phyloP scores from a whole-genome alignment of 2,113 vertebrate genomes.

The Copsychus sechellarum region DNA sequence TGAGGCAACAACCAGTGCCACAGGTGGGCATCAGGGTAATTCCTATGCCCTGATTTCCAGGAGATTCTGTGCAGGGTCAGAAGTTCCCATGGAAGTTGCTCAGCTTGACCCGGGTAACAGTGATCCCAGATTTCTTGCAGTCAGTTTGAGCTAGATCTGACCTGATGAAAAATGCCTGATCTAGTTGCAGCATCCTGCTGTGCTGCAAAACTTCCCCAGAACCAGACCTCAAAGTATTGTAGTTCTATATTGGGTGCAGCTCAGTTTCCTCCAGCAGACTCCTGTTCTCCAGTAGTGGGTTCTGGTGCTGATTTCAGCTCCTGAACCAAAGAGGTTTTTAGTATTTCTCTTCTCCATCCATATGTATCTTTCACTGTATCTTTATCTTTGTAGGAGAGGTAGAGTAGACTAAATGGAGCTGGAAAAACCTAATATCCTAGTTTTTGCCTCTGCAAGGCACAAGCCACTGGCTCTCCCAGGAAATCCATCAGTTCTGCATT shows the following conservation, averaged over 20 bases:
- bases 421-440: not conserved
- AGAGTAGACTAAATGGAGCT: not conserved
- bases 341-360: not conserved
- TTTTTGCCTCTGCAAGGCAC: not conserved
- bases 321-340: not conserved
- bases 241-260: not conserved
- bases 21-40: not conserved
- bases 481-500: not conserved
- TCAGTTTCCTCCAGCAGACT: not conserved
- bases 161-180: accelerated
- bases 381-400: not conserved
- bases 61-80: not conserved
- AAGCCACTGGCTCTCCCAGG: not conserved
- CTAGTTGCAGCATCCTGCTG: not conserved
- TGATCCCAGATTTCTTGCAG: not conserved
- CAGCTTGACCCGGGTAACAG: not conserved
- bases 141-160: not conserved
- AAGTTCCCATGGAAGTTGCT: not conserved
- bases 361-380: not conserved
- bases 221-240: not conserved
- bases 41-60: not conserved
- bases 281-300: not conserved
- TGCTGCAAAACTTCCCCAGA: not conserved
- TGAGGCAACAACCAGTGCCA: not conserved
- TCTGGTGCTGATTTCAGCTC: not conserved